These are phyloP conservation scores for Calvadosia cruxmelitensis DNA, from an alignment of 30 jellyfish, hydroid and myxozoan genomes.

Conservation along the genomic window DNA sequence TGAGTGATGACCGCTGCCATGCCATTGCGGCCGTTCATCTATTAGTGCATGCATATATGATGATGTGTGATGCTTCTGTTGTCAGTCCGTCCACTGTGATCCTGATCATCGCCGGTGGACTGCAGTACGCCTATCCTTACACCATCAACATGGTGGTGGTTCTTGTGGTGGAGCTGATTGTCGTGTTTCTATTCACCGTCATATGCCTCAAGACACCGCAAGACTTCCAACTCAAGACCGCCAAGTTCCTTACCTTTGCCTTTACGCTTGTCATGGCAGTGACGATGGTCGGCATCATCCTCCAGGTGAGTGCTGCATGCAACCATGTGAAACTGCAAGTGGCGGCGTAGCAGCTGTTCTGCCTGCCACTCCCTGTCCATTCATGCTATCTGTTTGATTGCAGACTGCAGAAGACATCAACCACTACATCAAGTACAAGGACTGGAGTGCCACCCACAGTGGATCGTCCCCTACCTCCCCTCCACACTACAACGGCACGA, in stretches of 20 bases:
- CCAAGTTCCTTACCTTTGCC: slow-evolving; percentile 69
- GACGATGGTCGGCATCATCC: slow-evolving; percentile 71
- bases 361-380: too few species aligned
- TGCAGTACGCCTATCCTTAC: slow-evolving; percentile 55
- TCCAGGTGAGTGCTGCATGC: slow-evolving; percentile 47
- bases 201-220: slow-evolving; percentile 63
- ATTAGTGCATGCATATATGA: not conserved
- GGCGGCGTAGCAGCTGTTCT: too few species aligned
- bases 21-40: not conserved
- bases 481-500: slow-evolving; percentile 7
- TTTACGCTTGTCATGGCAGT: slow-evolving; percentile 85
- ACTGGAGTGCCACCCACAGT: slow-evolving; percentile 17
- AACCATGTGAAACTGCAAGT: too few species aligned
- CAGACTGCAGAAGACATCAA: slow-evolving; percentile 72
- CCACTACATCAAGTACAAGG: slow-evolving; percentile 13
- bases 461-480: not conserved
- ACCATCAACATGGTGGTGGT: slow-evolving; percentile 32
- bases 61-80: too few species aligned
- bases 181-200: slow-evolving; percentile 27
- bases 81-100: slow-evolving; percentile 91
- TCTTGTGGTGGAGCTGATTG: slow-evolving; percentile 21
- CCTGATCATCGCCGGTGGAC: slow-evolving; percentile 84
- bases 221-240: slow-evolving; percentile 63
- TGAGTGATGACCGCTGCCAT: too few species aligned
- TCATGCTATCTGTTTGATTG: not conserved